phyloP scores from a whole-genome alignment of 2,113 vertebrate genomes.

The Heptranchias perlo region DNA sequence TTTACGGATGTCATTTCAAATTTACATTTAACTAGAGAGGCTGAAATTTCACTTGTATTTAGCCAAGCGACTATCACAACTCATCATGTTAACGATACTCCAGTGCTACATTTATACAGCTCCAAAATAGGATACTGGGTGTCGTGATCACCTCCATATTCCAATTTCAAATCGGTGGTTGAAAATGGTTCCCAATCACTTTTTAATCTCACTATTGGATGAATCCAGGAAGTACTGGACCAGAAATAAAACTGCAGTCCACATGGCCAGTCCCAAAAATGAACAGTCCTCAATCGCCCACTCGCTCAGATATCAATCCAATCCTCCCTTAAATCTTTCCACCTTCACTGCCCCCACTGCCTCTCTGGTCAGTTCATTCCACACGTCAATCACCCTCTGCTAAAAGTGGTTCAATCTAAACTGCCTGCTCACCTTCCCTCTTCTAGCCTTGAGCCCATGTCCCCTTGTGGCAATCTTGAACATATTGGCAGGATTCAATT shows the following conservation, averaged over 20 bases:
- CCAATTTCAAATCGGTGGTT: background rate
- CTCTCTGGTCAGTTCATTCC: background rate
- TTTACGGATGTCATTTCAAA: no score
- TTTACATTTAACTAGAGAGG: no score
- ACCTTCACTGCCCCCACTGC: background rate
- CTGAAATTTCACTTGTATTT: no score
- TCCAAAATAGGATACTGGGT: background rate
- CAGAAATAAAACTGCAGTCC: no score
- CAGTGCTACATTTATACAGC: background rate
- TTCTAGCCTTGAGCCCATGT: background rate
- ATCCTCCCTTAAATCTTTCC: background rate
- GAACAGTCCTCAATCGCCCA: background rate
- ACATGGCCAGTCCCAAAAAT: background rate
- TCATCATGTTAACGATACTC: background rate
- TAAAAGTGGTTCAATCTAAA: background rate
- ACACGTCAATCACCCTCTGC: background rate
- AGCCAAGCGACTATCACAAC: background rate
- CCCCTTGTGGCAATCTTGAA: no score
- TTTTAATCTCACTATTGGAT: no score
- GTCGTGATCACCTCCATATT: background rate
- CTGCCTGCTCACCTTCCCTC: background rate
- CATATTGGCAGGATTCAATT: background rate
- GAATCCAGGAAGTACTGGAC: no score
- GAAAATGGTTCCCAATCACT: background rate
- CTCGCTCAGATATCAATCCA: background rate